Evolutionary conservation across 2,888 invertebrate genomes (phyloP), one percentile per base, ranked within the genome.

Genomic region (Eristalis tenax): DNA sequence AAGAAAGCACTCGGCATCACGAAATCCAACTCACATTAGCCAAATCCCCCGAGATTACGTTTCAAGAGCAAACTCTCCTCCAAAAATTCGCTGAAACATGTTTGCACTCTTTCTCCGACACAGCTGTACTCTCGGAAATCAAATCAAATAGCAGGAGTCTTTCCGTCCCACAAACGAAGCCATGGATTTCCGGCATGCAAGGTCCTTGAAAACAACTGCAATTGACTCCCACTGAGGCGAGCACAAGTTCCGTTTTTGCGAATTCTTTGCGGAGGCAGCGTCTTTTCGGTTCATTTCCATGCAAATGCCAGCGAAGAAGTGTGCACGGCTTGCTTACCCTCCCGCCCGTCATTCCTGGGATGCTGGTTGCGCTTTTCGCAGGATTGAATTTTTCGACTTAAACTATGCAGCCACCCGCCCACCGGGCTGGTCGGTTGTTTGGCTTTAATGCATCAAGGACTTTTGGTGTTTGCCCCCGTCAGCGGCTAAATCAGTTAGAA

Each of bases 291-390:
- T 75, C 57, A 57, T 65, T 65, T 65, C 18, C 11, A 57, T 57
- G 65, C 75, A 75, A 59, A 66, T 75, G 56, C 65, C 57, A 57
- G 40, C 38, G 57, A n/a, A 35, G 28, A 63, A 65, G 23, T 64
- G 57, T 61, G 38, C 66, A 35, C 13, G 13, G 0, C 13, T 69
- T 59, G 57, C 32, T 32, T 40, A 23, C 18, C 8, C n/a, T 2
- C 43, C 13, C 43, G 6, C 5, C 2, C 38, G 8, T 4, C 38
- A 38, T 38, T 38, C 38, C 38, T 38, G 13, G 6, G 5, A 18
- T n/a, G n/a, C 50, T 43, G 0, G 15, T 3, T n/a, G 43, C 4
- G 43, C 6, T 18, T 4, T n/a, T 8, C 50, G 18, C 18, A 18
- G 32, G 32, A 50, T 50, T 18, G 50, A 18, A 50, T 50, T 59